phyloP scores from a whole-genome alignment of 2,888 invertebrate genomes.

The Cremastinae sp. region DNA sequence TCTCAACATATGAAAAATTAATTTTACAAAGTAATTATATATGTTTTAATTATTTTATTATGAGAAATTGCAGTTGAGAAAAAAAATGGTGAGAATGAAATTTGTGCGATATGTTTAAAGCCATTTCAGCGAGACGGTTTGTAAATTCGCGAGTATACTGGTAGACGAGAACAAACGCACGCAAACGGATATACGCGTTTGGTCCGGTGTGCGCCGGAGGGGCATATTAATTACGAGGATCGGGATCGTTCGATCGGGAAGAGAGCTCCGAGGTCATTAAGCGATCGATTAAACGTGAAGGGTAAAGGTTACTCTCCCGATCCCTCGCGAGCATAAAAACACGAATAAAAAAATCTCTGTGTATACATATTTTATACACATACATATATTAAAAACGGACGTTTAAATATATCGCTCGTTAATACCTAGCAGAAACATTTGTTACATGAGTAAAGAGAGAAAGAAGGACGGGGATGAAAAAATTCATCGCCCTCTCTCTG shows the following conservation, averaged over 20 bases:
- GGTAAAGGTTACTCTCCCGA: slow-evolving; percentile 71
- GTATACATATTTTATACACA: slow-evolving; percentile 19
- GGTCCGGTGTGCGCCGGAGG: slow-evolving; percentile 62
- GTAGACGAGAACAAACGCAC: neutral
- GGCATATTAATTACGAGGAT: slow-evolving; percentile 76
- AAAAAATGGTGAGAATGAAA: too few relatives aligned
- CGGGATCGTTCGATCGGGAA: slow-evolving; percentile 74
- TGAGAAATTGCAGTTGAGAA: too few relatives aligned
- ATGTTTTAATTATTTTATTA: too few relatives aligned
- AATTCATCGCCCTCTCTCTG: neutral
- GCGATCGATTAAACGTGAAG: slow-evolving; percentile 77
- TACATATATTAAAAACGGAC: slow-evolving; percentile 54
- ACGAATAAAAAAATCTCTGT: slow-evolving; percentile 5
- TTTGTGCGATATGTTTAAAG: too few relatives aligned
- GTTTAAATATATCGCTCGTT: slow-evolving; percentile 64
- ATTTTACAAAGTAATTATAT: too few relatives aligned
- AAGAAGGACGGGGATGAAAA: slow-evolving; percentile 12
- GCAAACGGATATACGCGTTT: neutral
- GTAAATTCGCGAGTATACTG: neutral
- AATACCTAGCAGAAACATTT: slow-evolving; percentile 66
- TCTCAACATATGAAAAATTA: too few relatives aligned
- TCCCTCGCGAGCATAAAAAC: slow-evolving; percentile 8
- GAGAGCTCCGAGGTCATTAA: slow-evolving; percentile 71
- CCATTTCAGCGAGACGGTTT: too few relatives aligned
- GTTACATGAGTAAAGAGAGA: slow-evolving; percentile 49